Percentiles rank a stretch among this genome's conserved stretches.
Conservation (phyloP, 2,888 invertebrate genomes). For the Nasonovia ribisnigri region DNA sequence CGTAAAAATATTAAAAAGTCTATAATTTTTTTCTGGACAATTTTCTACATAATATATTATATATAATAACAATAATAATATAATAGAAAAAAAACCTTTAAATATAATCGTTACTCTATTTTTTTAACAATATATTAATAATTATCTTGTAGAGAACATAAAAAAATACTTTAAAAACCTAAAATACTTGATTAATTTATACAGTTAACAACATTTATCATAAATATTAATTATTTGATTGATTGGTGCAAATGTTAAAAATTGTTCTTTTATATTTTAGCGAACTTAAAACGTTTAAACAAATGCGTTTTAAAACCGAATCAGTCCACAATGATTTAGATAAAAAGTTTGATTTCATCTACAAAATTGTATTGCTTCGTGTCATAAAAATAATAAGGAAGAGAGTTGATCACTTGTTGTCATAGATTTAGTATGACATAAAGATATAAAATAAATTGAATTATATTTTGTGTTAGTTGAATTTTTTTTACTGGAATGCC, state of each 20-base stretch:
- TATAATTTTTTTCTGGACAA: neutral
- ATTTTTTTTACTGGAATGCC: neutral
- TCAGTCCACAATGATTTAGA: neutral
- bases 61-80: neutral
- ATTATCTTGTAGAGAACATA: too few species aligned
- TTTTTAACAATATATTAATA: neutral
- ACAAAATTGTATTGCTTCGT: neutral
- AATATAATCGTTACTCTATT: neutral
- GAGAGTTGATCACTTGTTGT: slow-evolving; percentile 4
- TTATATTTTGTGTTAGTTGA: neutral
- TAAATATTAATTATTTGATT: too few species aligned
- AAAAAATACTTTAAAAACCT: too few species aligned
- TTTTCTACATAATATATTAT: neutral
- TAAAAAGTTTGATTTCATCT: neutral
- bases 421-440: neutral
- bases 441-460: neutral
- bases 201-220: neutral
- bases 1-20: neutral
- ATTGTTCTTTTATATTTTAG: neutral
- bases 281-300: neutral
- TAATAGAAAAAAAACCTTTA: neutral
- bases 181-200: neutral
- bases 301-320: neutral
- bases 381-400: neutral
- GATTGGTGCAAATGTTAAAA: too few species aligned